phyloP scores from a whole-genome alignment of 2,797 vertebrate genomes.

The Alca torda region DNA sequence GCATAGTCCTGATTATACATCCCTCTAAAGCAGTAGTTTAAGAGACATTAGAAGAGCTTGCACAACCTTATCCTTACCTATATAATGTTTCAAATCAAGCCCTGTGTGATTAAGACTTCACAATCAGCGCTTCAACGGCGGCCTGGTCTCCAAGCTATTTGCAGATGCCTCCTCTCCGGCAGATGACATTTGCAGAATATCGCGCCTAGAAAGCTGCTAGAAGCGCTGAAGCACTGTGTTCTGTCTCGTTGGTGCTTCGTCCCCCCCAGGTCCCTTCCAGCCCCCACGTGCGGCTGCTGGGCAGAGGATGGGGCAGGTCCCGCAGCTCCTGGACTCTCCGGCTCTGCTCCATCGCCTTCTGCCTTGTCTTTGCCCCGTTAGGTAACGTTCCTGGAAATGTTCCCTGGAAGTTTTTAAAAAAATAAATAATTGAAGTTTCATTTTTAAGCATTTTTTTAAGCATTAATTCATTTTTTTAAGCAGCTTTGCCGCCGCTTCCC shows the following conservation, averaged over 20 bases:
- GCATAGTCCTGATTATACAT: not conserved
- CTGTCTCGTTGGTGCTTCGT: rapidly evolving
- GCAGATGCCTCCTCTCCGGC: not conserved
- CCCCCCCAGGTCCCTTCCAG: not conserved
- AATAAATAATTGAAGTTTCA: not conserved
- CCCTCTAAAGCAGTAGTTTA: not conserved
- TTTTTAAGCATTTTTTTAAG: not conserved
- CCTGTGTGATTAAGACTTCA: not conserved
- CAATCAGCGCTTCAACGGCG: not conserved
- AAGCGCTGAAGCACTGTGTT: rapidly evolving
- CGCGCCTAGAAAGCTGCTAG: rapidly evolving
- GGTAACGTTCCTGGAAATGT: not conserved
- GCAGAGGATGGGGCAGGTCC: not conserved
- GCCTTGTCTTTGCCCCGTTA: rapidly evolving
- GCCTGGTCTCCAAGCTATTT: not conserved
- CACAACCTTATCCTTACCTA: not conserved
- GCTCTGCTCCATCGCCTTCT: not conserved
- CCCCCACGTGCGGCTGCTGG: rapidly evolving
- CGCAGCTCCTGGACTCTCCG: not conserved
- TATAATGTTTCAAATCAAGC: not conserved
- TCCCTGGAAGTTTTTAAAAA: no score
- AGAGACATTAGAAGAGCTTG: not conserved
- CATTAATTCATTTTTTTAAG: no score
- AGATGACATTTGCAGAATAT: not conserved
- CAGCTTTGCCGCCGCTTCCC: no score